Evolutionary conservation across 35 echinoderm and acorn worm genomes (phyloP).

Genomic region (Strongylocentrotus purpuratus): DNA sequence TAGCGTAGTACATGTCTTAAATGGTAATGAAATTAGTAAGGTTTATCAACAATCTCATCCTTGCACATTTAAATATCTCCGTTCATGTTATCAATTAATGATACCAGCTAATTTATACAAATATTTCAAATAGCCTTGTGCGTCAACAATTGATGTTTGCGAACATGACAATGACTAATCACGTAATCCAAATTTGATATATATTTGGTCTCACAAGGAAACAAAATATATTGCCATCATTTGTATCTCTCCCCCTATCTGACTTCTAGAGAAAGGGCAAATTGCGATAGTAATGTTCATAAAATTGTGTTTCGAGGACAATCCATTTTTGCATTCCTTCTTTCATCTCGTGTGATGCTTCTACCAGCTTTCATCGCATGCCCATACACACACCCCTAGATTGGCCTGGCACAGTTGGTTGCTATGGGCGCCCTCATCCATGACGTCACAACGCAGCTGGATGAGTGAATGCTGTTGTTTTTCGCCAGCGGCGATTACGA

Average conservation of each 20-base stretch:
- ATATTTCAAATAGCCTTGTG: too few relatives aligned
- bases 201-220: too few relatives aligned
- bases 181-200: too few relatives aligned
- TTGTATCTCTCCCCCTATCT: neutral
- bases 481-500: neutral
- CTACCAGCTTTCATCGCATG: neutral
- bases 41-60: too few relatives aligned
- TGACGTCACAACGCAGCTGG: neutral
- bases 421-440: neutral
- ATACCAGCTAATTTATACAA: too few relatives aligned
- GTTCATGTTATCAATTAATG: neutral
- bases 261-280: neutral
- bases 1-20: too few relatives aligned
- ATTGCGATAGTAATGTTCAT: neutral
- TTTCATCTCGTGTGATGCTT: neutral
- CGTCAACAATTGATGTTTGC: too few relatives aligned
- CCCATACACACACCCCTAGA: neutral
- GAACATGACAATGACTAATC: too few relatives aligned
- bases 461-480: conserved; percentile 11
- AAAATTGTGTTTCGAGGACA: neutral
- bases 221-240: too few relatives aligned
- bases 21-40: too few relatives aligned
- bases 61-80: too few relatives aligned
- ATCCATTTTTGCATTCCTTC: too few relatives aligned
- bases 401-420: neutral